Evolutionary conservation across 2,888 invertebrate genomes (phyloP), one percentile per base, ranked within the genome.

Genomic region (Digitonthophagus gazella): DNA sequence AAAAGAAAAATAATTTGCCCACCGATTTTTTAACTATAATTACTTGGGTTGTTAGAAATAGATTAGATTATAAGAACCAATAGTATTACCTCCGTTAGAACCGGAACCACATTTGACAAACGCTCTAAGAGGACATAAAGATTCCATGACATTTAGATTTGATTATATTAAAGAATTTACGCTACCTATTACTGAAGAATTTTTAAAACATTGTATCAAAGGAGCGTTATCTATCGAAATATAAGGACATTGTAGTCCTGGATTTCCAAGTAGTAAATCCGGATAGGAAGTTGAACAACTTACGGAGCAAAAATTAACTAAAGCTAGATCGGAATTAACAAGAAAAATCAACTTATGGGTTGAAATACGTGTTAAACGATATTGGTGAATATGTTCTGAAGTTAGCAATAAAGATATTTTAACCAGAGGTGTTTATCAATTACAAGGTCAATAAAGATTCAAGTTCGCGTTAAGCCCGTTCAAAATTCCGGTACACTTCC

Each of bases 161-260:
- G 91, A 95, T 74, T 93, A 95, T 78, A 85, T 87, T 11, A 86
- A 89, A 83, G 96, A 97, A 79, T 97, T 97, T 81, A 90, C 89
- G 0, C 89, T 98, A 61, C 89, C 91, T 58, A 90, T 97, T 58
- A 95, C 93, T 0, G 98, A 99, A 81, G 98, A 99, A 84, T 97
- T 99, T 79, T 86, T 98, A 61, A 98, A 99, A 81, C 96, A 71
- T 71, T 71, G 66, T 11, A 65, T 65, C 14, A 98, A 99, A 82
- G 97, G 98, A 55, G 98, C 98, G 0, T 85, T 99, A 16, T 98
- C 98, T 0, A 96, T 99, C 79, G 98, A 99, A 84, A 98, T 99
- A 3, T 98, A 98, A 97, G 98, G 98, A 15, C 83, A 86, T 88
- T 84, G 95, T 79, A 88, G 90, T 71, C 90, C 90, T 0, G 91